A percentile compares a stretch with the other conserved stretches of the same genome.
These are phyloP conservation scores for Pithys albifrons DNA, from an alignment of 2,113 vertebrate genomes.

Conservation along the genomic window DNA sequence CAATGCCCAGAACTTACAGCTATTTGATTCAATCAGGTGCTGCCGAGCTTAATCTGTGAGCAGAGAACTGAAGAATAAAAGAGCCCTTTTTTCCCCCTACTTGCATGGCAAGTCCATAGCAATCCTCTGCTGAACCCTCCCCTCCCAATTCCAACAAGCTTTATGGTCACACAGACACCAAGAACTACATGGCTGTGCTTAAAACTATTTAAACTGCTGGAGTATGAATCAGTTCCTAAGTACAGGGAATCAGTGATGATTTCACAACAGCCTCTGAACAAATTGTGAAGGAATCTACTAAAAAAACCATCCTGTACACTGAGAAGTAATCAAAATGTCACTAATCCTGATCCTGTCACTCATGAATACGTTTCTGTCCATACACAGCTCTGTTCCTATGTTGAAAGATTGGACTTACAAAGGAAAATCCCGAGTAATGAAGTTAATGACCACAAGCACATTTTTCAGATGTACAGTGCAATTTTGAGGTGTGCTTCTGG, in stretches of 20 bases:
- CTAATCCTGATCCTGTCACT: neutral
- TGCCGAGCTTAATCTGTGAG: neutral
- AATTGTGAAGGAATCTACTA: neutral
- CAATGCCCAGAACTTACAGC: neutral
- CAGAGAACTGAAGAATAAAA: neutral
- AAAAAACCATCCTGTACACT: neutral
- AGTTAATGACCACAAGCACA: neutral
- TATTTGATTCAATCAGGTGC: neutral
- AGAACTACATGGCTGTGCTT: neutral
- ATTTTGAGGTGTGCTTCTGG: neutral
- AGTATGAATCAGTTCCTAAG: neutral
- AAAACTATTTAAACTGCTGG: neutral
- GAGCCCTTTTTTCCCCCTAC: neutral
- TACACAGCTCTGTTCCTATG: neutral
- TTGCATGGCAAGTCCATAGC: neutral
- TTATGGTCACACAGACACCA: neutral
- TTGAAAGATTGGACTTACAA: neutral
- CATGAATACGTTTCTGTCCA: neutral
- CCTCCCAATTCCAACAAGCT: neutral
- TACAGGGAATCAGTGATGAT: neutral
- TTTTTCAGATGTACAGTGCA: neutral
- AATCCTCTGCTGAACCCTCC: neutral
- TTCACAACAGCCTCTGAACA: neutral
- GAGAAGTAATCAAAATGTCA: neutral
- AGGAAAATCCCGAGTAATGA: neutral